Conservation (phyloP, 92 coral and sea anemone species). For the Zoanthus gigantus region DNA sequence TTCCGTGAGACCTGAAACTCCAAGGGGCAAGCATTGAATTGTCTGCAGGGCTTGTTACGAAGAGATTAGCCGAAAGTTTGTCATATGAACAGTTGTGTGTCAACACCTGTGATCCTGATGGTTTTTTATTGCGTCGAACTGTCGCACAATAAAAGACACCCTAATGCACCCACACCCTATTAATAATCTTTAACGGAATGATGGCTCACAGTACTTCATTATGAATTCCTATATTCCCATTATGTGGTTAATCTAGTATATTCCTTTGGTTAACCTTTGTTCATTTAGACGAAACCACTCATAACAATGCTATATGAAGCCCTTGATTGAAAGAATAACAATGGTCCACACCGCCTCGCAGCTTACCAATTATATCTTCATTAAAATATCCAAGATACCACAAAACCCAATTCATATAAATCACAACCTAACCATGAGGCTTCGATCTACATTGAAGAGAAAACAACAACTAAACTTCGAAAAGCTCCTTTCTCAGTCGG, state of each 20-base stretch:
- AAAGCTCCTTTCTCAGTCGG: not conserved
- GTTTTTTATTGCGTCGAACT: slow-evolving; percentile 60
- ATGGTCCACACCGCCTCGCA: not conserved
- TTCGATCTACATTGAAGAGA: not conserved
- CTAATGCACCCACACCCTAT: slow-evolving; percentile 3
- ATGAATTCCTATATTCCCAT: not conserved
- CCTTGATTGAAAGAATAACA: not conserved
- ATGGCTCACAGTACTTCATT: not conserved
- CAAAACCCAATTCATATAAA: not conserved
- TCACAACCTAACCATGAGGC: not conserved
- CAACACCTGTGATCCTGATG: slow-evolving; percentile 53
- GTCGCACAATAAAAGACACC: slow-evolving; percentile 20
- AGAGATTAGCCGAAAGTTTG: slow-evolving; percentile 49
- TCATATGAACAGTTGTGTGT: slow-evolving; percentile 52
- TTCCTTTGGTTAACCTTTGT: not conserved
- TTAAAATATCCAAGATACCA: slow-evolving; percentile 47
- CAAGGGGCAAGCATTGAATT: slow-evolving; percentile 4
- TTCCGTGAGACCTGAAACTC: slow-evolving; percentile 36
- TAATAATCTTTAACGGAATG: slow-evolving; percentile 32
- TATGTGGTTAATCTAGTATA: slow-evolving; percentile 22
- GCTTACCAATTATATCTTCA: slow-evolving; percentile 25
- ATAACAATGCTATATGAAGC: not conserved
- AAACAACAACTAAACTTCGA: not conserved
- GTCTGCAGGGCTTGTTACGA: slow-evolving; percentile 25
- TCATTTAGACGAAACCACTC: not conserved